A percentile compares a stretch with the other conserved stretches of the same genome.
Evolutionary conservation across 2,888 invertebrate genomes (phyloP).

Genomic region (Pilophorus perplexus): DNA sequence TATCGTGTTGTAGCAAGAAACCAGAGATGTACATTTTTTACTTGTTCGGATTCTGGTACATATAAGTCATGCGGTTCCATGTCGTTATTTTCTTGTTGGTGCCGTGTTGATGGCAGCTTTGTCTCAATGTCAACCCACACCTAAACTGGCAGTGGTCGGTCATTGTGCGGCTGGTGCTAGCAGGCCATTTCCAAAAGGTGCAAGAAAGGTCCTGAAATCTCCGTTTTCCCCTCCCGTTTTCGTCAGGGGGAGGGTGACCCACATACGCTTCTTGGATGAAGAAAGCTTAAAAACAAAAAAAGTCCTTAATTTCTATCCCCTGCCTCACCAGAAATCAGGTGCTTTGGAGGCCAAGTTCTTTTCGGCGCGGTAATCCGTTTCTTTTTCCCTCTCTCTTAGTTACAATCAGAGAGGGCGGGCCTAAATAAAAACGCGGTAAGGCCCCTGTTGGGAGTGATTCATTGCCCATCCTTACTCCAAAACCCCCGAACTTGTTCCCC

Average conservation of each 20-base stretch:
- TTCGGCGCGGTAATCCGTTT: conserved; percentile 32
- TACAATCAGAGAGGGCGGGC: conserved; percentile 33
- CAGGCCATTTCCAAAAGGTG: no score
- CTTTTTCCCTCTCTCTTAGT: conserved; percentile 28
- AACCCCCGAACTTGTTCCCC: background rate
- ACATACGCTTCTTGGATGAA: background rate
- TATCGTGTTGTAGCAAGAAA: no score
- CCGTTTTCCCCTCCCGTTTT: no score
- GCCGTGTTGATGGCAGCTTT: no score
- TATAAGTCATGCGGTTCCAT: no score
- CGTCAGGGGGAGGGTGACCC: background rate
- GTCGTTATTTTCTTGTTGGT: no score
- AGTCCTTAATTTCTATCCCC: background rate
- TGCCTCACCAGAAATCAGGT: background rate
- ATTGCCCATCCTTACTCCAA: conserved; percentile 11
- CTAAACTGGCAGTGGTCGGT: no score
- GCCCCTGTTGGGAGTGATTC: conserved; percentile 27
- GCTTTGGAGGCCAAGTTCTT: conserved; percentile 36
- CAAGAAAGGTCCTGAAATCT: no score
- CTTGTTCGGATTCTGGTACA: no score
- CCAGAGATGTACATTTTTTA: no score
- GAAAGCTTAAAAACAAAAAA: background rate
- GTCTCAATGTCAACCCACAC: no score
- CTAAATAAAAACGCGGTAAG: conserved; percentile 37
- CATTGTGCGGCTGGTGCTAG: no score